A percentile compares a stretch with the other conserved stretches of the same genome.
phyloP scores from a whole-genome alignment of 2,888 invertebrate genomes.

The Scaptodrosophila latifasciaeformis region DNA sequence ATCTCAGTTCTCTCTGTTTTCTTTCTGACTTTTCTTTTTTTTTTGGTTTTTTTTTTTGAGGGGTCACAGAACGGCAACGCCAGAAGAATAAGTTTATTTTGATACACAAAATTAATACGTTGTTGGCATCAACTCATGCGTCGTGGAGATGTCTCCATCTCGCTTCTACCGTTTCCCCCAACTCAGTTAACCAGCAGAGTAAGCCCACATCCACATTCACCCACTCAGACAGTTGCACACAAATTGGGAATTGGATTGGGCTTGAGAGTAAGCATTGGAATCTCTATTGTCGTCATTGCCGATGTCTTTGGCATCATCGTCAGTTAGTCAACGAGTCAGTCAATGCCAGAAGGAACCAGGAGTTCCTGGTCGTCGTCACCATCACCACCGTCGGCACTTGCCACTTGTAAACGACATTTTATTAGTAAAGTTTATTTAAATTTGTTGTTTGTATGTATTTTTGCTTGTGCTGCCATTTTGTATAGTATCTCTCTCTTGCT shows the following conservation, averaged over 20 bases:
- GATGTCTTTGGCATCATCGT: not conserved
- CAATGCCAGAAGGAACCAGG: conserved; percentile 27
- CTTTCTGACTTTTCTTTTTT: not conserved
- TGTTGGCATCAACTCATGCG: conserved; percentile 63
- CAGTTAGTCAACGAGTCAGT: conserved; percentile 15
- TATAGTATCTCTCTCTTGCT: not conserved
- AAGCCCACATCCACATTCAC: not conserved
- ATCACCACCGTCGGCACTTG: conserved; percentile 51
- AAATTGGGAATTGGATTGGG: not conserved
- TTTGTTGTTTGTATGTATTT: conserved; percentile 45
- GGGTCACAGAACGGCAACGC: conserved; percentile 4
- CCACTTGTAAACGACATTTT: conserved; percentile 67
- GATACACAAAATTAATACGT: conserved; percentile 67
- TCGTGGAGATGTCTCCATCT: conserved; percentile 4
- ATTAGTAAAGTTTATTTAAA: conserved; percentile 67
- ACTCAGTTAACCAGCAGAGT: not conserved
- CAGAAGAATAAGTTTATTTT: conserved; percentile 61
- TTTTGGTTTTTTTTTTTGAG: conserved; percentile 20
- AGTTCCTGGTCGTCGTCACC: conserved; percentile 33
- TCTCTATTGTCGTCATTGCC: not conserved
- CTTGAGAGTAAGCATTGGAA: not conserved
- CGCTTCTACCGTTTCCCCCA: not conserved
- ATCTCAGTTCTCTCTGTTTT: not conserved
- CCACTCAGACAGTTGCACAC: too few relatives aligned
- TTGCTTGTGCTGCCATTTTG: conserved; percentile 50